phyloP scores from a whole-genome alignment of 2,797 vertebrate species.

The Pygocentrus nattereri region DNA sequence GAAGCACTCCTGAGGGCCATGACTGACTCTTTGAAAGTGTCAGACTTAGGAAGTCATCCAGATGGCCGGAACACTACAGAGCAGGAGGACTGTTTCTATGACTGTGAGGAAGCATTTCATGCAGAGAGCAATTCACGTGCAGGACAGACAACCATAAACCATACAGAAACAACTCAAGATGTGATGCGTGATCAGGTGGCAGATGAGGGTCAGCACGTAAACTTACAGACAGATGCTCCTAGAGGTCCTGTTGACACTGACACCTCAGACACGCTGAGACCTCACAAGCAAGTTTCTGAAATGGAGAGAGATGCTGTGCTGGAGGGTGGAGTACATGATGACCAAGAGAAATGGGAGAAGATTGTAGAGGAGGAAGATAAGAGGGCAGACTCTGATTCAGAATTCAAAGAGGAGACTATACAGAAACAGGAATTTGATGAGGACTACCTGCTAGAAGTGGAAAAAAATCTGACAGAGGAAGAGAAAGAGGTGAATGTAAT shows the following conservation, averaged over 20 bases:
- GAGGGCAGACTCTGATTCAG: slow-evolving; percentile 59
- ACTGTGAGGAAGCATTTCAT: slow-evolving; percentile 83
- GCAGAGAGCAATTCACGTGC: slow-evolving; percentile 21
- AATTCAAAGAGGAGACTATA: slow-evolving; percentile 70
- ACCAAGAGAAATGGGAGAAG: slow-evolving; percentile 66
- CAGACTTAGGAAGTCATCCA: slow-evolving; percentile 16
- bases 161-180: not conserved
- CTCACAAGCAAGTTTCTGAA: slow-evolving; percentile 17
- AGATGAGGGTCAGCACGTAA: not conserved
- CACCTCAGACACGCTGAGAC: not conserved
- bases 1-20: slow-evolving; percentile 27
- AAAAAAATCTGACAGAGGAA: slow-evolving; percentile 89
- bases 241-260: slow-evolving; percentile 8
- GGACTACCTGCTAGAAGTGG: slow-evolving; percentile 84
- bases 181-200: slow-evolving; percentile 1
- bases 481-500: slow-evolving; percentile 88
- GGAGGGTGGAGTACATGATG: slow-evolving; percentile 33
- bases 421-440: slow-evolving; percentile 82
- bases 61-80: slow-evolving; percentile 30
- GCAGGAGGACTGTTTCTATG: slow-evolving; percentile 84
- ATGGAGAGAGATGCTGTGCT: slow-evolving; percentile 9
- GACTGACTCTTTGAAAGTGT: slow-evolving; percentile 47
- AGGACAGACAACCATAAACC: slow-evolving; percentile 8
- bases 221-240: slow-evolving; percentile 24
- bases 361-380: slow-evolving; percentile 57